A percentile compares a stretch with the other conserved stretches of the same genome.
Evolutionary conservation across 2,797 vertebrate species (phyloP).

Genomic region (Neosalanx taihuensis): DNA sequence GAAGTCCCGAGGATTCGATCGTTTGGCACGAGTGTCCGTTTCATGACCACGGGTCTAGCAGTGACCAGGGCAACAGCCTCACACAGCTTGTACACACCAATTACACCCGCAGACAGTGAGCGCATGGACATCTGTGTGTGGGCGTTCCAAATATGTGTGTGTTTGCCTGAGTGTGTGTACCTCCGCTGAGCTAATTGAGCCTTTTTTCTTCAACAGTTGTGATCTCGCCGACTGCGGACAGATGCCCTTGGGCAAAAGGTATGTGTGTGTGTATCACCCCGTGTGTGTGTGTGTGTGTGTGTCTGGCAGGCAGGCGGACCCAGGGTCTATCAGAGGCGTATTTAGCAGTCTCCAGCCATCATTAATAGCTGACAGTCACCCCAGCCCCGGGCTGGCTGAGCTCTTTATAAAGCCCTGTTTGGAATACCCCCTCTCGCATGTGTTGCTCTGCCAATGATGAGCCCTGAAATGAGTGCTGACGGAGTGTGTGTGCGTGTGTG

Average conservation of each 20-base stretch:
- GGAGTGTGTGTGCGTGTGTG: slow-evolving; percentile 39
- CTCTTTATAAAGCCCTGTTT: slow-evolving; percentile 90
- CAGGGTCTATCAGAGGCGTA: slow-evolving; percentile 74
- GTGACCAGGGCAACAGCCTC: slow-evolving; percentile 65
- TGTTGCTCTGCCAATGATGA: slow-evolving; percentile 77
- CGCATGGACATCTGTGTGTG: slow-evolving; percentile 65
- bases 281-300: slow-evolving; percentile 48
- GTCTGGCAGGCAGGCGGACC: slow-evolving; percentile 66
- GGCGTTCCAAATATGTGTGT: slow-evolving; percentile 37
- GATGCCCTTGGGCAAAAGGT: slow-evolving; percentile 79
- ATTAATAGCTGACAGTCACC: slow-evolving; percentile 83
- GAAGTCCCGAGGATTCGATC: no score
- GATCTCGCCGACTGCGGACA: slow-evolving; percentile 84
- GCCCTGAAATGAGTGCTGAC: slow-evolving; percentile 69
- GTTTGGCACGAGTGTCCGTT: no score
- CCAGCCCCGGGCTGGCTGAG: slow-evolving; percentile 68
- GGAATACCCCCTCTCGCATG: slow-evolving; percentile 84
- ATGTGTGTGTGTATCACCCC: slow-evolving; percentile 48
- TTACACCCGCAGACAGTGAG: slow-evolving; percentile 67
- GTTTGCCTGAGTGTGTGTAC: slow-evolving; percentile 56
- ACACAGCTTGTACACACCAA: slow-evolving; percentile 72
- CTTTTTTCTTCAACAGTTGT: slow-evolving; percentile 83
- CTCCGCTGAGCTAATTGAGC: slow-evolving; percentile 78
- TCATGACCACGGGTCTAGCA: slow-evolving; percentile 44
- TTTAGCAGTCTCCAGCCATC: slow-evolving; percentile 78